Conservation (phyloP, 2,888 invertebrate species). For the Scaeva pyrastri region DNA sequence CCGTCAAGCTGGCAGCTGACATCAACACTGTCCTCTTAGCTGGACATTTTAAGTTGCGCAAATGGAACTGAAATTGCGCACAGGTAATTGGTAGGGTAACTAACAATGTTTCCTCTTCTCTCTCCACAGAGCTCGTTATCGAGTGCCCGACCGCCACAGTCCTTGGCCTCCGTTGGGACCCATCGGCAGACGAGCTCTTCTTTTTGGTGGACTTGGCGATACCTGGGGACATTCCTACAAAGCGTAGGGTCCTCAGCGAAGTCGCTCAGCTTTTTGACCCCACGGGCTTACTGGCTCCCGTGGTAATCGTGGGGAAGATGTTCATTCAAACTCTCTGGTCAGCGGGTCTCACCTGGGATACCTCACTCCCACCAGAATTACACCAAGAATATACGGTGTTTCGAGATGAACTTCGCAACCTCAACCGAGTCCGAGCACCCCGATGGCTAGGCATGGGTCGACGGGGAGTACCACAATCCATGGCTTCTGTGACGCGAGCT, state of each 20-base stretch:
- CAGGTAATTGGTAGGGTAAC: not conserved
- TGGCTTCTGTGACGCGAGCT: not conserved
- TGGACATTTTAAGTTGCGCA: not conserved
- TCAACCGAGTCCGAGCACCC: not conserved
- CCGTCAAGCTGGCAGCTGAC: not conserved
- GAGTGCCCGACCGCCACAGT: not conserved
- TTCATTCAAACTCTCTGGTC: not conserved
- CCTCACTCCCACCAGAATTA: not conserved
- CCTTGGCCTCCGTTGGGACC: no score
- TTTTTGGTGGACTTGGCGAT: no score
- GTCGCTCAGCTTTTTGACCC: not conserved
- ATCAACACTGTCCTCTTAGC: not conserved
- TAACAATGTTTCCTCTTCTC: not conserved
- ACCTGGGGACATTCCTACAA: no score
- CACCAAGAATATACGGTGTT: not conserved
- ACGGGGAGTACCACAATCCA: not conserved
- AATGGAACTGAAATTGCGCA: not conserved
- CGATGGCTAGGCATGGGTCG: not conserved
- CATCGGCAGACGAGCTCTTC: not conserved
- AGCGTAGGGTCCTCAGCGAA: no score
- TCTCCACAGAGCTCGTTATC: constrained; percentile 5
- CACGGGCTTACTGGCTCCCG: not conserved
- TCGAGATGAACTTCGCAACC: not conserved
- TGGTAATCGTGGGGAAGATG: not conserved
- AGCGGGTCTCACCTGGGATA: not conserved